A percentile compares a stretch with the other conserved stretches of the same genome.
These are phyloP conservation scores for Chamaea fasciata DNA, from an alignment of 2,113 vertebrate species.

Conservation along the genomic window DNA sequence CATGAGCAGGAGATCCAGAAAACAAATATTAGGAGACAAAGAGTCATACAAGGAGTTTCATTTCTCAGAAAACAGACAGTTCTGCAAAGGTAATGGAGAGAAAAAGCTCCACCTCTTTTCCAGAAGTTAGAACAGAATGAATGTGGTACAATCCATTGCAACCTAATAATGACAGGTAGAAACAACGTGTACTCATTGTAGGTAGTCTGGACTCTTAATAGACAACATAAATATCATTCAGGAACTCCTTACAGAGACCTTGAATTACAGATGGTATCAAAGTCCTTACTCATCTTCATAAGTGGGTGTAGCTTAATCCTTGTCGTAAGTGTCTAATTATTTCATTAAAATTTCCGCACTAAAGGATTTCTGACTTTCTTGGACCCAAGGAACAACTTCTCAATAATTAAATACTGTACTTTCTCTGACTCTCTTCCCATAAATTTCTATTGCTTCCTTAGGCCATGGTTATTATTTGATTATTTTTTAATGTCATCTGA, in stretches of 20 bases:
- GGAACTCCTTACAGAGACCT: background rate
- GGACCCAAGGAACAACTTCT: background rate
- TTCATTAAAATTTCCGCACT: background rate
- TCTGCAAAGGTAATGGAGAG: background rate
- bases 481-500: background rate
- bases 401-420: background rate
- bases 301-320: background rate
- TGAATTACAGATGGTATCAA: background rate
- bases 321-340: background rate
- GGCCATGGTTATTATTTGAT: background rate
- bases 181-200: rapidly evolving
- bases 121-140: background rate
- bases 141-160: background rate
- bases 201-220: background rate
- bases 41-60: background rate
- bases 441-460: background rate
- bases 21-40: background rate
- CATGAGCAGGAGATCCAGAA: background rate
- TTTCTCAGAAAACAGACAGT: background rate
- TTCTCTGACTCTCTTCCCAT: background rate
- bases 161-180: background rate
- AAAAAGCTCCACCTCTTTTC: background rate
- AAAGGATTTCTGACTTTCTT: background rate
- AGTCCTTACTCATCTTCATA: background rate
- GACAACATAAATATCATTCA: background rate